phyloP scores from a whole-genome alignment of 2,888 invertebrate genomes.

The Lapara coniferarum region DNA sequence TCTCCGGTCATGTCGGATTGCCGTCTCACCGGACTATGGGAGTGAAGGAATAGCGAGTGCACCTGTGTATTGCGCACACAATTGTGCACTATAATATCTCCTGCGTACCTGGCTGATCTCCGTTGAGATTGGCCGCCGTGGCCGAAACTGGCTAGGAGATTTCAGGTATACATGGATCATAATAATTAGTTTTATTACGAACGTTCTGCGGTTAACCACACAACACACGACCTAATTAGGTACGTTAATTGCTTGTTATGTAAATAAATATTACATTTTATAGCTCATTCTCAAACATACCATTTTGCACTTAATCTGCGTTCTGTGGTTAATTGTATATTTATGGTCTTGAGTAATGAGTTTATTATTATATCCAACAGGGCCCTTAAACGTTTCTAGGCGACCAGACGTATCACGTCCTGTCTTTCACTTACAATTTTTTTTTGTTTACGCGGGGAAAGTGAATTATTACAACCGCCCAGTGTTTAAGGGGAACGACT shows the following conservation, averaged over 20 bases:
- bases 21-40: too few species aligned
- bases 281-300: slow-evolving; percentile 24
- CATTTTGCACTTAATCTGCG: neutral
- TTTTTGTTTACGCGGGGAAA: too few species aligned
- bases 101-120: too few species aligned
- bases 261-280: slow-evolving; percentile 30
- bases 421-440: neutral
- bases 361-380: neutral
- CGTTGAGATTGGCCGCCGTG: too few species aligned
- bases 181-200: neutral
- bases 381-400: slow-evolving; percentile 1
- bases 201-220: slow-evolving; percentile 50
- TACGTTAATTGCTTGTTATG: slow-evolving; percentile 43
- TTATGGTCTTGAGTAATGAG: neutral
- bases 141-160: too few species aligned
- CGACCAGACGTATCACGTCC: neutral
- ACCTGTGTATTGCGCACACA: too few species aligned
- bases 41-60: too few species aligned
- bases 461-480: too few species aligned
- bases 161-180: neutral
- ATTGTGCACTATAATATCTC: too few species aligned
- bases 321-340: neutral
- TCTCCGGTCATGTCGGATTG: too few species aligned
- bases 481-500: too few species aligned
- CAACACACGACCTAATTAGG: slow-evolving; percentile 52